Evolutionary conservation across 2,113 vertebrate genomes (phyloP), one percentile per base, ranked within the genome.

Genomic region (Macrotus californicus): DNA sequence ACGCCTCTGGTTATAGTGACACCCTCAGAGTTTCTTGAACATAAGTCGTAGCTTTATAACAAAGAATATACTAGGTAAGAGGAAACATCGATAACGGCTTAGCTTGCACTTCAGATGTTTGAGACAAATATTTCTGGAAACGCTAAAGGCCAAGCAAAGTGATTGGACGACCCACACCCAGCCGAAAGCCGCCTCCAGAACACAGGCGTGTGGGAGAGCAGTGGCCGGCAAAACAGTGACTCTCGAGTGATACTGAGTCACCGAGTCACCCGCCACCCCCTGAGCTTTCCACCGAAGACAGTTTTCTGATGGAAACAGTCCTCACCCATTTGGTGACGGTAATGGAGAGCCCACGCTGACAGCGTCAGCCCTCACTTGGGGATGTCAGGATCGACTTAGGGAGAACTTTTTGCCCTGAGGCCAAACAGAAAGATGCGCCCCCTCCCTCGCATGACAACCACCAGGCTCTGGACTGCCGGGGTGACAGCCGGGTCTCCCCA

Each of bases 381-480:
- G 26, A 56, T 21, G 39, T 19, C 72, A 7, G 90, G n/a, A 19
- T 7, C 12, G 21, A 22, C 29, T 43, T 14, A 48, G n/a, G 6
- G 2, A 48, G 93, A 52, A 41, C 24, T 50, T 54, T 41, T 29
- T 8, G 72, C 16, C 24, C 54, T 11, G 11, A 24, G 18, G 12
- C 21, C 75, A 26, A 36, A 9, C 14, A 7, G 52, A 15, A 36
- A 1, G 14, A 13, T 0, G 3, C 48, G 0, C 6, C 6, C 3
- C 61, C 14, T 0, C 6, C 11, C 2, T 0, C 41, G 43, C 18
- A 0, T 0, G 1, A 5, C 0, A 16, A 12, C 50, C 2, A 1
- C 8, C 14, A 2, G 5, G 24, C n/a, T 19, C n/a, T 15, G 73
- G 34, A 3, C 0, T 2, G 1, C n/a, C n/a, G n/a, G n/a, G n/a